phyloP scores from a whole-genome alignment of 2,113 vertebrate species.

The Hystrix cristata region DNA sequence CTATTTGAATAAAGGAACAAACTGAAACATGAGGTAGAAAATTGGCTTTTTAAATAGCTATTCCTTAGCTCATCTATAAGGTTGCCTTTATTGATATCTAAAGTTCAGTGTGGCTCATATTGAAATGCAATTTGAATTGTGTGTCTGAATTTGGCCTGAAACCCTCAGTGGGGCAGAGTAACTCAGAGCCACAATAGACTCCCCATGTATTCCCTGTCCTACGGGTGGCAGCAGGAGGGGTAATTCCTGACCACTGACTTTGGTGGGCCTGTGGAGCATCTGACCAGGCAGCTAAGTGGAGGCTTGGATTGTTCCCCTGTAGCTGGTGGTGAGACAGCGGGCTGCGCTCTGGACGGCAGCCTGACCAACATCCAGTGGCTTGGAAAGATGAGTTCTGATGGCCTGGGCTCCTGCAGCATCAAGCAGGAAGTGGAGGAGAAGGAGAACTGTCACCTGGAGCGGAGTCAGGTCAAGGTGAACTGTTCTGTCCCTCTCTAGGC shows the following conservation, averaged over 20 bases:
- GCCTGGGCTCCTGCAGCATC: slow-evolving; percentile 86
- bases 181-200: neutral
- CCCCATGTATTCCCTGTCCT: neutral
- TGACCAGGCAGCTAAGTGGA: slow-evolving; percentile 49
- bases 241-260: neutral
- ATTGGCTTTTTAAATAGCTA: neutral
- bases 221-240: neutral
- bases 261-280: neutral
- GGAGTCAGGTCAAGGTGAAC: slow-evolving; percentile 88
- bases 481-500: neutral
- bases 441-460: slow-evolving; percentile 88
- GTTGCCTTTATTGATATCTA: neutral
- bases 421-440: slow-evolving; percentile 86
- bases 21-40: slow-evolving; percentile 29
- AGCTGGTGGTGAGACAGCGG: slow-evolving; percentile 88
- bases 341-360: slow-evolving; percentile 90
- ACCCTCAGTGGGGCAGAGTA: neutral
- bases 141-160: slow-evolving; percentile 30
- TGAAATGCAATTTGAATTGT: neutral
- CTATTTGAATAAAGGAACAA: slow-evolving; percentile 49
- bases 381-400: slow-evolving; percentile 91
- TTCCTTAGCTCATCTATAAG: neutral
- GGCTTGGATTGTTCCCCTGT: slow-evolving; percentile 70
- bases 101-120: neutral
- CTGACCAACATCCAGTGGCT: slow-evolving; percentile 97